These are phyloP conservation scores for Pseudoatta argentina DNA, from an alignment of 1,140 invertebrate species.

Conservation along the genomic window DNA sequence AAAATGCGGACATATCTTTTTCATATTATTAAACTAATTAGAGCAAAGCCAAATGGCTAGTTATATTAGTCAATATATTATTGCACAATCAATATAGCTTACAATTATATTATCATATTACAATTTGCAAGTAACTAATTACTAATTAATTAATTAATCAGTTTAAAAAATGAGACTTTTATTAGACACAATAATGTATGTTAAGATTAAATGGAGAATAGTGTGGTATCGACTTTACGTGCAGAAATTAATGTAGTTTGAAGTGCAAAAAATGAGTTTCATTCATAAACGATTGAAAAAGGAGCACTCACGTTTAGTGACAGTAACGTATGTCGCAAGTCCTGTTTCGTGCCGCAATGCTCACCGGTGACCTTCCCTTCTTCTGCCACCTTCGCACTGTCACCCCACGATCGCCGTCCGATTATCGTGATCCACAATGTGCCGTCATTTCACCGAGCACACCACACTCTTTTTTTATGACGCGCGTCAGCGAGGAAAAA, in stretches of 20 bases:
- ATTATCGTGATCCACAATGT: slow-evolving; percentile 46
- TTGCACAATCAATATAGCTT: background rate
- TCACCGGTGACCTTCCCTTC: slow-evolving; percentile 15
- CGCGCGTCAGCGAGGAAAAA: background rate
- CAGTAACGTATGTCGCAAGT: slow-evolving; percentile 35
- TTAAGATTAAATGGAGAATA: background rate
- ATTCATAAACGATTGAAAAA: background rate
- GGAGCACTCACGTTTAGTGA: slow-evolving; percentile 67
- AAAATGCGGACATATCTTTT: background rate
- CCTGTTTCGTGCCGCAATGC: slow-evolving; percentile 43
- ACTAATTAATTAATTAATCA: background rate
- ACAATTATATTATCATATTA: background rate
- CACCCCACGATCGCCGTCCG: slow-evolving; percentile 29
- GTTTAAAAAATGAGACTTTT: background rate
- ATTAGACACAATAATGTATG: background rate
- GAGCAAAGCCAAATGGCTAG: background rate
- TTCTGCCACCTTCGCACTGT: slow-evolving; percentile 4
- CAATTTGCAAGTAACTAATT: background rate
- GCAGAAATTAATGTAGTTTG: background rate
- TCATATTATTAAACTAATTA: background rate
- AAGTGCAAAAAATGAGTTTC: background rate
- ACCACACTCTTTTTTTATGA: slow-evolving; percentile 36
- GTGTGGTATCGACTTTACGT: background rate
- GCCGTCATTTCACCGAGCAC: slow-evolving; percentile 50
- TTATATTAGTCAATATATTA: background rate